Conservation (phyloP, 2,888 invertebrate species). For the Smittia aterrima region DNA sequence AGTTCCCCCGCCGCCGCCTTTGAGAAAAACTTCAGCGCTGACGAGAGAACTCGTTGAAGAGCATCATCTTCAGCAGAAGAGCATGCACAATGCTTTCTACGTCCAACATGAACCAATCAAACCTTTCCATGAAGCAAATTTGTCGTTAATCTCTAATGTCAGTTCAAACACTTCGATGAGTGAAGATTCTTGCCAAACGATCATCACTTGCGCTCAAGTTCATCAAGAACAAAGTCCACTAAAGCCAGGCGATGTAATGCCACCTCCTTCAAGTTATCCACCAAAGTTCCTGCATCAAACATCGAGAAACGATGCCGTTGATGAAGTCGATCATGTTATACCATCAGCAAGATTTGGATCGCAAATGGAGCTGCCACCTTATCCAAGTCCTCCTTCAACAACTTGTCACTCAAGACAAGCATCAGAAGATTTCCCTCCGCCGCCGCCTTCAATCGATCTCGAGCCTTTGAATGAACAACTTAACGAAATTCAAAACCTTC, state of each 20-base stretch:
- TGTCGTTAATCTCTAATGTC: constrained; percentile 53
- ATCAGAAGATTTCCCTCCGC: constrained; percentile 86
- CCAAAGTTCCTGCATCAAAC: constrained; percentile 42
- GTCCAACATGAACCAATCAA: constrained; percentile 47
- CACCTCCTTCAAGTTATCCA: background rate
- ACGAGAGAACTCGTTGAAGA: constrained; percentile 47
- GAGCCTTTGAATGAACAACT: constrained; percentile 64
- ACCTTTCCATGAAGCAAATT: constrained; percentile 52
- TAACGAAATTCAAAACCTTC: constrained; percentile 54
- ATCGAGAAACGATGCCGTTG: constrained; percentile 58
- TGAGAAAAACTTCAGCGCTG: constrained; percentile 82
- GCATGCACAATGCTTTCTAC: constrained; percentile 52
- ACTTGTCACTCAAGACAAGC: constrained; percentile 79
- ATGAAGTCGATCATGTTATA: constrained; percentile 65
- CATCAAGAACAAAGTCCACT: constrained; percentile 77
- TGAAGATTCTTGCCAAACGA: constrained; percentile 61
- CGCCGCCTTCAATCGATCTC: constrained; percentile 75
- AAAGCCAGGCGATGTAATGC: constrained; percentile 53
- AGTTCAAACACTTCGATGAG: constrained; percentile 54
- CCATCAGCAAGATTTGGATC: constrained; percentile 53
- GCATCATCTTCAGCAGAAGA: constrained; percentile 47
- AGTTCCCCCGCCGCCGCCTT: constrained; percentile 80
- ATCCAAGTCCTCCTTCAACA: constrained; percentile 75
- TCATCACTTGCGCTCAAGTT: constrained; percentile 81
- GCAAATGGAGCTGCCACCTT: constrained; percentile 69